Conservation (phyloP, 2,888 invertebrate genomes). For the Epinotia demarniana region DNA sequence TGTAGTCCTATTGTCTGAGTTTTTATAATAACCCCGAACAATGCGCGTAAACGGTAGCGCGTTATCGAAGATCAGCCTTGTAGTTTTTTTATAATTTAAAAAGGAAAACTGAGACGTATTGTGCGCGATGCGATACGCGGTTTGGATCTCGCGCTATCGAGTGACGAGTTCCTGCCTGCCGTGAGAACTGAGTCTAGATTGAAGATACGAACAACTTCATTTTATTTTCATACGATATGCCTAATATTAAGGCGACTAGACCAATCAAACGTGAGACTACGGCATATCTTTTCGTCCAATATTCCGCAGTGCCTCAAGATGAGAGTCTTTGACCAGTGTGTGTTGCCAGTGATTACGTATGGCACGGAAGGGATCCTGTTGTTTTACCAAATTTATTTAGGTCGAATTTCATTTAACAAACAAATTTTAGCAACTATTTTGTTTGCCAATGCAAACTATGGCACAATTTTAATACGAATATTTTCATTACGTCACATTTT, state of each 20-base stretch:
- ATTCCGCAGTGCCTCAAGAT: no score
- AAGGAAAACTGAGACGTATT: constrained; percentile 66
- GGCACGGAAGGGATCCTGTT: no score
- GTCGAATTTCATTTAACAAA: no score
- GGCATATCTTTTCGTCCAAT: no score
- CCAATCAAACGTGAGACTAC: no score
- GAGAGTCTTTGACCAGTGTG: no score
- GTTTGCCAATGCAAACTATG: no score
- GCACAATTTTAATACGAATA: no score
- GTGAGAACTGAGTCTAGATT: constrained; percentile 41
- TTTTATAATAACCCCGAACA: constrained; percentile 79
- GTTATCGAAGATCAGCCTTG: constrained; percentile 83
- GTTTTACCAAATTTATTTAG: no score
- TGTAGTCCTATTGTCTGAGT: constrained; percentile 78
- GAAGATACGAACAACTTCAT: constrained; percentile 2
- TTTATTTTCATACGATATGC: not conserved
- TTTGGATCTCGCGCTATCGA: constrained; percentile 64
- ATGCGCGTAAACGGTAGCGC: constrained; percentile 83
- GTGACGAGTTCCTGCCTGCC: constrained; percentile 64
- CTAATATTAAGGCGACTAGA: not conserved
- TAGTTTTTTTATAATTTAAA: constrained; percentile 68
- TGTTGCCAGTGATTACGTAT: no score
- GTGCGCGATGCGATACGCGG: constrained; percentile 66
- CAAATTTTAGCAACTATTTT: no score
- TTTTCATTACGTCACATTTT: no score